phyloP scores from a whole-genome alignment of 2,888 invertebrate species.

The Petrophora chlorosata region DNA sequence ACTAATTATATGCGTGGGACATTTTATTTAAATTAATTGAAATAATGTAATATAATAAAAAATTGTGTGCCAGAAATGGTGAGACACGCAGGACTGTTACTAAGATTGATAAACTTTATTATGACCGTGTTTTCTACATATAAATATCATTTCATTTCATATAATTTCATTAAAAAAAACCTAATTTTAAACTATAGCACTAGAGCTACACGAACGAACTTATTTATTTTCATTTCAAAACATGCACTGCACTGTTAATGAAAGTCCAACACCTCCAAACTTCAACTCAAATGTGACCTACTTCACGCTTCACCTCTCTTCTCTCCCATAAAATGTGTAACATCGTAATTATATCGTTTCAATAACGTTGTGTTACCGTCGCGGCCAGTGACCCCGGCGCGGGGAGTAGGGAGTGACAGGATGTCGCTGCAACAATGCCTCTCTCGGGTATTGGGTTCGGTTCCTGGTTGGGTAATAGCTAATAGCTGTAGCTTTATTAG shows the following conservation, averaged over 20 bases:
- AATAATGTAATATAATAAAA: too few relatives aligned
- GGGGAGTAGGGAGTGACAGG: constrained; percentile 6
- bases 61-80: too few relatives aligned
- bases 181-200: too few relatives aligned
- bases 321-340: constrained; percentile 2
- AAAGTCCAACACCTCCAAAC: not conserved
- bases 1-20: too few relatives aligned
- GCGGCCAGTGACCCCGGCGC: constrained; percentile 7
- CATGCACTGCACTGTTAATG: not conserved
- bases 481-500: constrained; percentile 9
- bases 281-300: not conserved
- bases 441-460: constrained; percentile 17
- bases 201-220: too few relatives aligned
- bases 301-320: not conserved
- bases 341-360: constrained; percentile 9
- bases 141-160: too few relatives aligned
- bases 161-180: too few relatives aligned
- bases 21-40: too few relatives aligned
- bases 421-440: constrained; percentile 16
- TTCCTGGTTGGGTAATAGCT: constrained; percentile 17
- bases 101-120: too few relatives aligned
- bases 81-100: too few relatives aligned
- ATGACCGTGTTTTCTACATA: too few relatives aligned
- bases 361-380: constrained; percentile 7
- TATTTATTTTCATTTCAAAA: too few relatives aligned